Conservation (phyloP, 2,113 vertebrate genomes). For the Microcebus murinus region DNA sequence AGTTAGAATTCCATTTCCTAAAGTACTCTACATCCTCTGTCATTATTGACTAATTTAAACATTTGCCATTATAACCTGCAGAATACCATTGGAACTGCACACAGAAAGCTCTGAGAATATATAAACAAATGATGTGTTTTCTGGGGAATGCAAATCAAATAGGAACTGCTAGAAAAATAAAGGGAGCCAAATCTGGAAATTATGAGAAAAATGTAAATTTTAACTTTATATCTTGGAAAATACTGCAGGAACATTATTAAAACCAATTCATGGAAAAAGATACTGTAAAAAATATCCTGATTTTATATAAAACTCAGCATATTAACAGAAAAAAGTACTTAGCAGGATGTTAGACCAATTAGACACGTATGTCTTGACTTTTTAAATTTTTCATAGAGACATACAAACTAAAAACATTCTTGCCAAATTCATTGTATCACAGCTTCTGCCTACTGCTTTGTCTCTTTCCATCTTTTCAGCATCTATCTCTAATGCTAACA, state of each 20-base stretch:
- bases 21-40: background rate
- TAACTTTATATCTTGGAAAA: conserved; percentile 23
- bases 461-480: background rate
- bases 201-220: background rate
- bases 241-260: background rate
- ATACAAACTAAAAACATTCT: background rate
- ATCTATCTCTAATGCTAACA: background rate
- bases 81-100: background rate
- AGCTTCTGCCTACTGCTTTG: background rate
- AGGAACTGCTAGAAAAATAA: background rate
- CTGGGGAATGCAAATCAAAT: background rate
- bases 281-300: background rate
- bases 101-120: background rate
- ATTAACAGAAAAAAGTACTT: background rate
- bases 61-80: background rate
- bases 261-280: background rate
- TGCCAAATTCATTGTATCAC: background rate
- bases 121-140: background rate
- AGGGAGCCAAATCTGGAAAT: background rate
- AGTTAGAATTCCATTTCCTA: background rate
- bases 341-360: background rate
- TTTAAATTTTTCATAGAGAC: background rate
- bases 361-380: background rate
- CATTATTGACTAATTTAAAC: background rate
- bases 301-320: background rate